Evolutionary conservation across 2,113 vertebrate genomes (phyloP).

Genomic region (Tachuris rubrigastra): DNA sequence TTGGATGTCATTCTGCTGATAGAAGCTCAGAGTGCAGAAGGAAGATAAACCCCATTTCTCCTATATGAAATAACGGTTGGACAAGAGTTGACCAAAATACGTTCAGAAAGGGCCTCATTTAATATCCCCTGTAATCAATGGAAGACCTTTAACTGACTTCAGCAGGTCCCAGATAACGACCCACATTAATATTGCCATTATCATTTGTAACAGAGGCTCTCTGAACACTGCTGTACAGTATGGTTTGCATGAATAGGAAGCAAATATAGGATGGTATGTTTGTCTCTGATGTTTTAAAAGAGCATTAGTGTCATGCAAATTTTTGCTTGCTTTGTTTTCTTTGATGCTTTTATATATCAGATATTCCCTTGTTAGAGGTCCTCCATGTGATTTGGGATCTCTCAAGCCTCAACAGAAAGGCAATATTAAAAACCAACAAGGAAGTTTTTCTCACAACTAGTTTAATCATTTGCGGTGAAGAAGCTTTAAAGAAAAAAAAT

Average conservation of each 20-base stretch:
- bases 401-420: neutral
- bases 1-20: slow-evolving; percentile 47
- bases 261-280: neutral
- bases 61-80: slow-evolving; percentile 55
- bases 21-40: slow-evolving; percentile 37
- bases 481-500: neutral
- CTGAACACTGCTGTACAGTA: neutral
- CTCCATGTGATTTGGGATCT: neutral
- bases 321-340: neutral
- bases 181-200: slow-evolving; percentile 16
- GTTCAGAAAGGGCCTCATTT: slow-evolving; percentile 46
- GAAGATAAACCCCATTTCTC: slow-evolving; percentile 56
- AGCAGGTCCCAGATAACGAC: slow-evolving; percentile 48
- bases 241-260: neutral
- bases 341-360: neutral
- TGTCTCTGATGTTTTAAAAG: neutral
- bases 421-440: neutral
- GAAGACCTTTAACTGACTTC: slow-evolving; percentile 53
- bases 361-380: neutral
- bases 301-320: neutral
- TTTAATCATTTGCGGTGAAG: neutral
- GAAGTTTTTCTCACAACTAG: neutral
- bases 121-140: slow-evolving; percentile 41
- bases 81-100: slow-evolving; percentile 21
- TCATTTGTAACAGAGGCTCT: neutral